A percentile compares a stretch with the other conserved stretches of the same genome.
phyloP scores from a whole-genome alignment of 2,113 vertebrate genomes.

The Charadrius vociferus region DNA sequence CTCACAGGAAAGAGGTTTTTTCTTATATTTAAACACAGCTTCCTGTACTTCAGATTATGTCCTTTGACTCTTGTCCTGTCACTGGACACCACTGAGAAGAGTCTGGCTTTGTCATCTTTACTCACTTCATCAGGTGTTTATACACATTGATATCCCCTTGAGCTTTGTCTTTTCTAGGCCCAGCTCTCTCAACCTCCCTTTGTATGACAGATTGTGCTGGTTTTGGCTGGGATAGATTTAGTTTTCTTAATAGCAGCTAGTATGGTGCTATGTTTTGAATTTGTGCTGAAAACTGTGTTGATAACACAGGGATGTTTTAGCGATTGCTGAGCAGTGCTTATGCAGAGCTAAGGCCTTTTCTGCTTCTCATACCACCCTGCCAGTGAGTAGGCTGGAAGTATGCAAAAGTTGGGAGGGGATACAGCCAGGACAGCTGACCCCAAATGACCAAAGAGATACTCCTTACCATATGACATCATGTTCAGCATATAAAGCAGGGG shows the following conservation, averaged over 20 bases:
- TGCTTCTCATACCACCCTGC: not conserved
- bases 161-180: not conserved
- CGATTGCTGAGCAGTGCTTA: not conserved
- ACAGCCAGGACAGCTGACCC: not conserved
- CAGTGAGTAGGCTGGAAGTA: not conserved
- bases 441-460: not conserved
- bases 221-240: not conserved
- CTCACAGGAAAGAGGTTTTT: not conserved
- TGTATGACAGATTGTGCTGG: not conserved
- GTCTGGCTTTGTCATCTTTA: not conserved
- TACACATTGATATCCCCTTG: not conserved
- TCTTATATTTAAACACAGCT: not conserved
- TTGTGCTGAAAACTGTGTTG: not conserved
- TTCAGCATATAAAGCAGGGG: not conserved
- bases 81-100: not conserved
- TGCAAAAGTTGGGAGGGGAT: not conserved
- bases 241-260: not conserved
- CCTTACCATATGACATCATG: not conserved
- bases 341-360: not conserved
- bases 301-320: not conserved
- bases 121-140: not conserved
- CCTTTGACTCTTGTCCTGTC: not conserved
- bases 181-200: not conserved
- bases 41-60: not conserved
- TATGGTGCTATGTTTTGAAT: not conserved